phyloP scores from a whole-genome alignment of 2,113 vertebrate species.

The Chloropsis cyanopogon region DNA sequence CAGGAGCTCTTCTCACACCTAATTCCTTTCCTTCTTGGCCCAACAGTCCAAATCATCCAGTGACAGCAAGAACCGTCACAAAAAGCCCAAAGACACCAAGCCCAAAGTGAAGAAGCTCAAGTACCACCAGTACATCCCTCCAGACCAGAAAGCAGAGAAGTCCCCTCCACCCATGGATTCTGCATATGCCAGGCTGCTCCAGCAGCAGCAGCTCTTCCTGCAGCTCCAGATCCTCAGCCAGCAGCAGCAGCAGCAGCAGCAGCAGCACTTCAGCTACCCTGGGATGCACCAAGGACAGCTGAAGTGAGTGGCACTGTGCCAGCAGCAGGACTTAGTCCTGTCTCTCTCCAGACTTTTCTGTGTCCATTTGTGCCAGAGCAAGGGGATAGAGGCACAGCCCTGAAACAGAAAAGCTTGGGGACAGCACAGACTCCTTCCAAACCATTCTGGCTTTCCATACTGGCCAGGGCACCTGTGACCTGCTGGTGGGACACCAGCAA shows the following conservation, averaged over 20 bases:
- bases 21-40: not conserved
- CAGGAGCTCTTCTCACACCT: not conserved
- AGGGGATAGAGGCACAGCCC: not conserved
- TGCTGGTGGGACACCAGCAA: not conserved
- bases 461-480: not conserved
- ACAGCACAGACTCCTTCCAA: not conserved
- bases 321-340: not conserved
- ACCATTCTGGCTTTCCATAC: not conserved
- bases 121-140: conserved; percentile 98
- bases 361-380: not conserved
- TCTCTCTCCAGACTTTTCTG: not conserved
- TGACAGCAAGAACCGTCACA: conserved; percentile 90
- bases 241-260: conserved; percentile 92
- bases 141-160: conserved; percentile 95
- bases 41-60: conserved; percentile 84
- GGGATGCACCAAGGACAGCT: conserved; percentile 77
- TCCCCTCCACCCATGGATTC: conserved; percentile 98
- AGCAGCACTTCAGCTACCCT: conserved; percentile 85
- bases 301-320: conserved; percentile 79
- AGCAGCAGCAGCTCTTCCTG: conserved; percentile 97
- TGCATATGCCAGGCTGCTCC: conserved; percentile 91
- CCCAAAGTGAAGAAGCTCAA: conserved; percentile 99
- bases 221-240: conserved; percentile 98
- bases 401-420: not conserved
- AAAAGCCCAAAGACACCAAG: conserved; percentile 97